Base-by-base conservation (phyloP, 35 echinoderm and acorn worm species). In the Heliocidaris tuberculata region DNA sequence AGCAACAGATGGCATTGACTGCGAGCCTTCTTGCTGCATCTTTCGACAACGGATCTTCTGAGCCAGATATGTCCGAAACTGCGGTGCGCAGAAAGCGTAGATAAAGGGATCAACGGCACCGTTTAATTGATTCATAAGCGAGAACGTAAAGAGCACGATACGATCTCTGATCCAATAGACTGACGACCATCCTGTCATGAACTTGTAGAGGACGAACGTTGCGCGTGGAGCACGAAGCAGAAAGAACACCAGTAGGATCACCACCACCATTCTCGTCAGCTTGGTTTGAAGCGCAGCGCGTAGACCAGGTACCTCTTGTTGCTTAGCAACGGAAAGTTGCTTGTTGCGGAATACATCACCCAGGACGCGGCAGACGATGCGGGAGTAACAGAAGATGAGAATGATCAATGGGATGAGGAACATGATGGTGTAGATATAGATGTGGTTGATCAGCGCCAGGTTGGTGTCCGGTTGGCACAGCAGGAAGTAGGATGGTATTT, bases 401-500 rank as follows among this genome's bases (percentile, higher is more conserved):
- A 89, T 32, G 31, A 19, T 15, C 13, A n/a, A n/a, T 0, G 87
- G 87, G 47, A 89, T 48, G 13, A 89, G 31, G 19, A 89, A 89
- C 47, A 89, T 32, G 87, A 89, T 42, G 87, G 13, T 89, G 87
- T 89, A 42, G 31, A 13, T 35, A 30, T 89, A 89, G 31, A 89
- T 48, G 31, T 42, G 31, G 13, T 89, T 89, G 87, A 42, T 31
- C 3, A 48, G 31, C 5, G 31, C 31, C 10, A 89, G 21, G 47
- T 2, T 5, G 19, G 31, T 89, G 29, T 13, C 87, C 16, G 87
- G 87, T 13, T 0, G 7, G 29, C 87, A 89, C 0, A 42, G 12
- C 87, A 89, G 29, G 47, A 42, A 89, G 87, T 89, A 89, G 15
- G 87, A 42, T 42, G 87, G 87, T 89, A 89, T 42, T 4, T 89